Evolutionary conservation across 2,888 invertebrate species (phyloP).

Genomic region (Spodoptera littoralis): DNA sequence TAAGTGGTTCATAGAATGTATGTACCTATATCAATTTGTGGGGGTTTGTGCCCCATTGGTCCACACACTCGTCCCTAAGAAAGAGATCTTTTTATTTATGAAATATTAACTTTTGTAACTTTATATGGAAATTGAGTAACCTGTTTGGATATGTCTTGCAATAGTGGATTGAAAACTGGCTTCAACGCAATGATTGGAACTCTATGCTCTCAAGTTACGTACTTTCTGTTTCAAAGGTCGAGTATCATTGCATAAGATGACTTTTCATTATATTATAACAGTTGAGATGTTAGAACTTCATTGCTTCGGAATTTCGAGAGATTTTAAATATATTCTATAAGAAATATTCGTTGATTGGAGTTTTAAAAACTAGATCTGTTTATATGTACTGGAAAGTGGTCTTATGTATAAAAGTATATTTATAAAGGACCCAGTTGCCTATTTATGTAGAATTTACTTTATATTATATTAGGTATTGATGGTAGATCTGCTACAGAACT

Average conservation of each 20-base stretch:
- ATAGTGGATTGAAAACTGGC: conserved; percentile 9
- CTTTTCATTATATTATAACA: conserved; percentile 16
- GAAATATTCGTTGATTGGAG: conserved; percentile 14
- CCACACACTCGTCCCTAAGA: conserved; percentile 37
- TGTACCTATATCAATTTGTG: conserved; percentile 17
- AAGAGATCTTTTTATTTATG: conserved; percentile 1
- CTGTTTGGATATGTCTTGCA: conserved; percentile 14
- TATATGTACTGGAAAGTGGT: conserved; percentile 15
- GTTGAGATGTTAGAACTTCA: conserved; percentile 27
- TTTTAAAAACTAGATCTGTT: conserved; percentile 32
- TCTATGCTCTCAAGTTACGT: conserved; percentile 5
- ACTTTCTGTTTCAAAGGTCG: conserved; percentile 11
- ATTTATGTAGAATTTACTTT: conserved; percentile 6
- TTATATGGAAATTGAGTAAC: conserved; percentile 17
- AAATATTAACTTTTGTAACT: conserved; percentile 32
- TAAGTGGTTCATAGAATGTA: conserved; percentile 41
- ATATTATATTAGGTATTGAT: conserved; percentile 1
- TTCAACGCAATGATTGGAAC: conserved; percentile 12
- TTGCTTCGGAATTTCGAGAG: conserved; percentile 33
- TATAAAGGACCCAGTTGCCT: conserved; percentile 21
- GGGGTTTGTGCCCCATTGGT: conserved; percentile 30
- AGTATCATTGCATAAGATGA: conserved; percentile 10
- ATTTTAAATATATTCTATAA: conserved; percentile 25
- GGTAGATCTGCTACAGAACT: conserved; percentile 19
- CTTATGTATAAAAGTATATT: conserved; percentile 8